Percentiles rank a stretch among this genome's conserved stretches.
phyloP scores from a whole-genome alignment of 2,888 invertebrate species.

The Drosophila longiperda region DNA sequence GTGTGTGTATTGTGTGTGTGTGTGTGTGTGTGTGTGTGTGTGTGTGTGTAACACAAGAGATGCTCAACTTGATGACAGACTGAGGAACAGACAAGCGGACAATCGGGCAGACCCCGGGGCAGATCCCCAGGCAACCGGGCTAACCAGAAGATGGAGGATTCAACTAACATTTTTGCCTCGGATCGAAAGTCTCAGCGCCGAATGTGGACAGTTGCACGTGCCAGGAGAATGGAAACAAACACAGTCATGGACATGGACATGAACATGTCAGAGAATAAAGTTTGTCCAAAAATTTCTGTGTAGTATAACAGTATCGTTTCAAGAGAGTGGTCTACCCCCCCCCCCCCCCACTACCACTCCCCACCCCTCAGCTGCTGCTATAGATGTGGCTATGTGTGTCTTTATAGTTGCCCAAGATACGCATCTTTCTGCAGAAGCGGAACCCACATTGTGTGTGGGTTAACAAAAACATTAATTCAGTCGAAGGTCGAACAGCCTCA shows the following conservation, averaged over 20 bases:
- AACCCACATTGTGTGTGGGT: neutral
- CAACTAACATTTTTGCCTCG: slow-evolving; percentile 47
- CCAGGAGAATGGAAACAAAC: slow-evolving; percentile 18
- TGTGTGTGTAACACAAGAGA: slow-evolving; percentile 19
- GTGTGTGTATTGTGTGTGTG: slow-evolving; percentile 8
- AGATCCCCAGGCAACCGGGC: slow-evolving; percentile 33
- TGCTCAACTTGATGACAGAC: slow-evolving; percentile 50
- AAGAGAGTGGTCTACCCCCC: slow-evolving; percentile 4
- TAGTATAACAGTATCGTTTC: slow-evolving; percentile 15
- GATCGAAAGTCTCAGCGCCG: slow-evolving; percentile 23
- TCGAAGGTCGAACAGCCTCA: slow-evolving; percentile 45
- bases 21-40: neutral
- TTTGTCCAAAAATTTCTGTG: slow-evolving; percentile 39
- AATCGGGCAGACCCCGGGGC: slow-evolving; percentile 31
- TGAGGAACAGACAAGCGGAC: slow-evolving; percentile 42
- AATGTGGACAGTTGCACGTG: slow-evolving; percentile 55
- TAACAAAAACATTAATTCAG: slow-evolving; percentile 64
- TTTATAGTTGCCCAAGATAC: slow-evolving; percentile 65
- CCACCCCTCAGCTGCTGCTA: neutral
- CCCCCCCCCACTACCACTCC: neutral
- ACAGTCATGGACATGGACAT: slow-evolving; percentile 16
- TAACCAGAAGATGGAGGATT: slow-evolving; percentile 17
- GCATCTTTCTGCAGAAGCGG: slow-evolving; percentile 50
- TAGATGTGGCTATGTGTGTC: slow-evolving; percentile 34
- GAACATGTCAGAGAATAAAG: slow-evolving; percentile 44